phyloP scores from a whole-genome alignment of 64 coral and sea anemone species.

The Trachythela sp. region DNA sequence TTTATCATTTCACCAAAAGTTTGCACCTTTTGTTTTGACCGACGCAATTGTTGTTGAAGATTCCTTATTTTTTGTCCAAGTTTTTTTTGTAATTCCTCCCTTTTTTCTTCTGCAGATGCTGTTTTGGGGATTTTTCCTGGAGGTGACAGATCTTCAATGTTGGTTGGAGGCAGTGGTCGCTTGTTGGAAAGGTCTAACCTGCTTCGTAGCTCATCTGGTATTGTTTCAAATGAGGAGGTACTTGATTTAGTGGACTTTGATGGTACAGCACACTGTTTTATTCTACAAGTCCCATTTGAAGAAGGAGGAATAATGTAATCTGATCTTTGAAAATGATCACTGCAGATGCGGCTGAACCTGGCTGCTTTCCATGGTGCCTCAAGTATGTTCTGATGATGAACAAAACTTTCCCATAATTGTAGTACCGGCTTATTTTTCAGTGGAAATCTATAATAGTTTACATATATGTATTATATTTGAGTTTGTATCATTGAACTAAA shows the following conservation, averaged over 20 bases:
- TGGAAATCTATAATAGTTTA: conserved; percentile 12
- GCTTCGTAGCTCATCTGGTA: not conserved
- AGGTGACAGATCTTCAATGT: not conserved
- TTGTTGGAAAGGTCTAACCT: not conserved
- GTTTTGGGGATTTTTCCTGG: not conserved
- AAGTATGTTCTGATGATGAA: not conserved
- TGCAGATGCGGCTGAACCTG: not conserved
- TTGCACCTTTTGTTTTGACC: not conserved
- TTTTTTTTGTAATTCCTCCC: not conserved
- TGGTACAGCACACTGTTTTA: not conserved
- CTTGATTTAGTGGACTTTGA: not conserved
- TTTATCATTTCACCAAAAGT: not conserved
- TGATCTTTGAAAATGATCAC: not conserved
- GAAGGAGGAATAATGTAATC: not conserved
- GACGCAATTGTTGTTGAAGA: not conserved
- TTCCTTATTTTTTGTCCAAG: not conserved
- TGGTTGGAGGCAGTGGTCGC: not conserved
- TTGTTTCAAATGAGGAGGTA: not conserved
- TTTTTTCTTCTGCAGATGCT: not conserved
- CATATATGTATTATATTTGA: too few species aligned
- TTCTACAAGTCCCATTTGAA: not conserved
- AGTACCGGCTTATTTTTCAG: not conserved
- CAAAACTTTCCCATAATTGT: not conserved
- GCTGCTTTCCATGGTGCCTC: not conserved
- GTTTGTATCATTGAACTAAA: too few species aligned